Evolutionary conservation across 1,140 invertebrate genomes (phyloP), one percentile per base, ranked within the genome.

Genomic region (Drosophila malerkotliana): DNA sequence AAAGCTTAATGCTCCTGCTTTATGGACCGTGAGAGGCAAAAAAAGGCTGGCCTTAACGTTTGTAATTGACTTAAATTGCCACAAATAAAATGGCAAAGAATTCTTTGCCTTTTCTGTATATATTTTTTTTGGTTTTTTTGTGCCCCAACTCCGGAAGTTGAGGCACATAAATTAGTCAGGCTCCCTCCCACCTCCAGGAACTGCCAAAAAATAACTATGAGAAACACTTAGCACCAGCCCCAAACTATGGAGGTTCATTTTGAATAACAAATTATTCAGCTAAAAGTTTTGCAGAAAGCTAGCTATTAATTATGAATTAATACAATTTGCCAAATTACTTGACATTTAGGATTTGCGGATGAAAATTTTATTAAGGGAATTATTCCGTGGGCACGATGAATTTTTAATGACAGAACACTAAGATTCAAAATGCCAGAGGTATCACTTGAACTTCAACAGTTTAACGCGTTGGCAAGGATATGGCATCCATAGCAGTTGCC

Each of bases 11-110:
- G 30, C 71, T 30, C 51, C 45, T 60, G 49, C 15, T 63, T 83
- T 83, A 75, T 79, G 63, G 49, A 54, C 59, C 63, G 47, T 58
- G 45, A 39, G 34, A 47, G 9, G 18, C 48, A 39, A 57, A 56
- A 53, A 59, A 69, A 68, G 60, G 66, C 37, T 69, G 15, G 72
- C 60, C 62, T 59, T 67, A 63, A 77, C 75, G 54, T 53, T 51
- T 71, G 67, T 72, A 83, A 83, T 83, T 83, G 61, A 79, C 66
- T 68, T 61, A 83, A 78, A 68, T 83, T 51, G 79, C 56, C 69
- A 61, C 67, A 81, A 81, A 82, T 60, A 28, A 59, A 64, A 80
- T 59, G 60, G 47, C 60, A 47, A 32, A 51, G 34, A 39, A 41
- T 44, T 67, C 59, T 9, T 26, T 10, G 59, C 28, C 41, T 18